These are phyloP conservation scores for Sebastes fasciatus DNA, from an alignment of 2,113 vertebrate species.

Conservation along the genomic window DNA sequence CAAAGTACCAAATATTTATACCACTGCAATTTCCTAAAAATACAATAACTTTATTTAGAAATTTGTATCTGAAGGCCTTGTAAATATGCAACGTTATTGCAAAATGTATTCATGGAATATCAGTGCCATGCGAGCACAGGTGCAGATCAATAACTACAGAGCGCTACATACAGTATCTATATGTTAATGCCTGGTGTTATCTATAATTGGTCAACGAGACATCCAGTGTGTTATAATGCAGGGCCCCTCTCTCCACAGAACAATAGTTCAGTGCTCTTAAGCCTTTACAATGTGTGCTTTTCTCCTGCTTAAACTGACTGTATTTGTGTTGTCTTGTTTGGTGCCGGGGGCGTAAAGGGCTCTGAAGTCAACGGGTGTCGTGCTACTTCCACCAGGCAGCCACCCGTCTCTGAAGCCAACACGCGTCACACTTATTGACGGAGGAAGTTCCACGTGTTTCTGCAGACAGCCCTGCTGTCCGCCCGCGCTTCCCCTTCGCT, in stretches of 20 bases:
- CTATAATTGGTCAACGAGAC: slow-evolving; percentile 38
- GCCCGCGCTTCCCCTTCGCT: slow-evolving; percentile 59
- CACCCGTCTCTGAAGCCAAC: slow-evolving; percentile 77
- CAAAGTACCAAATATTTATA: neutral
- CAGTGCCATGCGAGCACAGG: neutral
- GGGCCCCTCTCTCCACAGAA: slow-evolving; percentile 36
- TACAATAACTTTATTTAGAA: neutral
- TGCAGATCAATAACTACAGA: slow-evolving; percentile 25
- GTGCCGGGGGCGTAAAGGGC: slow-evolving; percentile 63
- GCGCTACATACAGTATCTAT: neutral
- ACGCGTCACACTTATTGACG: slow-evolving; percentile 74
- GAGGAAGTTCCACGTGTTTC: slow-evolving; percentile 72
- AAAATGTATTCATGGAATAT: slow-evolving; percentile 4
- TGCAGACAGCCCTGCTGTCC: slow-evolving; percentile 67
- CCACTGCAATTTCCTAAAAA: neutral
- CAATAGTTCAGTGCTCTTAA: slow-evolving; percentile 62
- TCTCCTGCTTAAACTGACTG: slow-evolving; percentile 57
- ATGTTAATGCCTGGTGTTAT: slow-evolving; percentile 48
- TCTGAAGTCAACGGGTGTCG: slow-evolving; percentile 81
- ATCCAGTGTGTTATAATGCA: slow-evolving; percentile 30
- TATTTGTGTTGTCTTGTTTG: slow-evolving; percentile 77
- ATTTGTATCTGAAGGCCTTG: neutral
- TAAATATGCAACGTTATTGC: slow-evolving; percentile 1
- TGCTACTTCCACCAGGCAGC: slow-evolving; percentile 79
- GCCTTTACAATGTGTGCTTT: slow-evolving; percentile 39